Conservation (phyloP, 1,140 invertebrate genomes). For the Tachypleus tridentatus region DNA sequence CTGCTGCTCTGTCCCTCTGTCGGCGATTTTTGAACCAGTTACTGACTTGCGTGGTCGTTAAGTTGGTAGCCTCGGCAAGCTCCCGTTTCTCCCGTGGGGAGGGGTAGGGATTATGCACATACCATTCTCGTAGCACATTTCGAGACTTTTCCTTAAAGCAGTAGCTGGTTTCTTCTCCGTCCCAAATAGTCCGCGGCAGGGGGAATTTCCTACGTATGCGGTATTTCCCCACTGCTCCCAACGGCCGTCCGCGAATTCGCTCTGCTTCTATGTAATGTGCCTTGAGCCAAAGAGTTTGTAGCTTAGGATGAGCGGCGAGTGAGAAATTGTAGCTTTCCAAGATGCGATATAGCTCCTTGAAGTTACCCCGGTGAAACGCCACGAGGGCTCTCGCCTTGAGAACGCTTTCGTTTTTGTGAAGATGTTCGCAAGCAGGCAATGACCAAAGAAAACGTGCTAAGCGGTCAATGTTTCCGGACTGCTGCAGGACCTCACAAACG, state of each 20-base stretch:
- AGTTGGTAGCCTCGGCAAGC: constrained; percentile 74
- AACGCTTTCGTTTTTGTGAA: constrained; percentile 87
- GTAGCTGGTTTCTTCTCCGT: constrained; percentile 95
- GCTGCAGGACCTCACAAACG: constrained; percentile 95
- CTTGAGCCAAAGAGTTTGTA: constrained; percentile 87
- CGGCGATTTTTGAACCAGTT: constrained; percentile 99
- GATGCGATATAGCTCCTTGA: constrained; percentile 68
- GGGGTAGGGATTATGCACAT: constrained; percentile 56
- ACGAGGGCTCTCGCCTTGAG: not conserved
- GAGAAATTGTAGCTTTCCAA: constrained; percentile 81
- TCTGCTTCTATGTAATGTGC: constrained; percentile 78
- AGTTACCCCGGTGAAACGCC: not conserved
- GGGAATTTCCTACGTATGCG: constrained; percentile 94
- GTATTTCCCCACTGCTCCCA: constrained; percentile 88
- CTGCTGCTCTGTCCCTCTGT: constrained; percentile 71
- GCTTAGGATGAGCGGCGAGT: constrained; percentile 59
- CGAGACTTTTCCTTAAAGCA: constrained; percentile 73
- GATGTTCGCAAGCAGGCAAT: constrained; percentile 72
- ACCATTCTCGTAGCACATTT: constrained; percentile 67
- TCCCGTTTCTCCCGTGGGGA: constrained; percentile 88
- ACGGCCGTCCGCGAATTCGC: constrained; percentile 75
- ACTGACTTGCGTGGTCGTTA: constrained; percentile 78
- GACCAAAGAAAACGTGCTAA: constrained; percentile 95
- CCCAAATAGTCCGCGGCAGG: constrained; percentile 92
- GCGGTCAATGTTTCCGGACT: constrained; percentile 92